Conservation (phyloP, 2,113 vertebrate species). For the Thunnus maccoyii region DNA sequence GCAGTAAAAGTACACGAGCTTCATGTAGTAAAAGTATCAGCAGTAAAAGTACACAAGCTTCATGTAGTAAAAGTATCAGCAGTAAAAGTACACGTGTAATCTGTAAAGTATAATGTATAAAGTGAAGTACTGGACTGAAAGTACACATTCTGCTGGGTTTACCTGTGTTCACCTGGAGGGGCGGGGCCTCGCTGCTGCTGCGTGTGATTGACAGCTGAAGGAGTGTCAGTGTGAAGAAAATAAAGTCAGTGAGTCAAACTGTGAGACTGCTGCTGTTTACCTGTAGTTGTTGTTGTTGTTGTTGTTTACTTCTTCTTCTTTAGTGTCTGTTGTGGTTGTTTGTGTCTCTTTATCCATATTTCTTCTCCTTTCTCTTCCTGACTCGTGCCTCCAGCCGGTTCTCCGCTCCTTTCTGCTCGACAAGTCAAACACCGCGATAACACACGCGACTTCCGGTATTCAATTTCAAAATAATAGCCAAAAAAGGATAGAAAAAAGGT, state of each 20-base stretch:
- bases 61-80: too few relatives aligned
- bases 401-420: background rate
- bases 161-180: conserved; percentile 34
- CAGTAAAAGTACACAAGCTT: too few relatives aligned
- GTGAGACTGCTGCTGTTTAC: too few relatives aligned
- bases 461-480: conserved; percentile 38
- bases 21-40: too few relatives aligned
- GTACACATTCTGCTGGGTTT: background rate
- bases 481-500: too few relatives aligned
- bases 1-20: too few relatives aligned
- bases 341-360: background rate
- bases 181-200: conserved; percentile 34
- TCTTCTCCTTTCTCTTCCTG: background rate
- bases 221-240: background rate
- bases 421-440: too few relatives aligned
- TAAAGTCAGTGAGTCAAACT: background rate
- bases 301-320: background rate
- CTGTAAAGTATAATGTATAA: background rate
- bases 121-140: background rate
- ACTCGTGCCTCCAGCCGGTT: background rate
- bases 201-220: conserved; percentile 26
- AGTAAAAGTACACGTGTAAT: too few relatives aligned
- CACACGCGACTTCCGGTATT: background rate
- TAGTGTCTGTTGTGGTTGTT: background rate
- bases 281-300: background rate